phyloP scores from a whole-genome alignment of 64 coral and sea anemone species.

The Stichodactyla mertensii region DNA sequence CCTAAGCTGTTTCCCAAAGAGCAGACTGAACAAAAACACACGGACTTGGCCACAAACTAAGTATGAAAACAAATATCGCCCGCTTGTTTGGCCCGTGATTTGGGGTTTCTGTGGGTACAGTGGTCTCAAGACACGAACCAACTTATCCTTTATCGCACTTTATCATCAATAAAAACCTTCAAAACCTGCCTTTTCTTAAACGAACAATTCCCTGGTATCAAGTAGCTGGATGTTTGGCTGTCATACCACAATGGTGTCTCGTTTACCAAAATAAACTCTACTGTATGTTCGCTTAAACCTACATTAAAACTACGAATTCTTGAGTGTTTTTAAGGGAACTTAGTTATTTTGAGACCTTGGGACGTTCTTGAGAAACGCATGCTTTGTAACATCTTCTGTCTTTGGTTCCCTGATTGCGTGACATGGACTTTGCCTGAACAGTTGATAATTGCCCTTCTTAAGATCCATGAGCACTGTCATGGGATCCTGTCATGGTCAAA shows the following conservation, averaged over 20 bases:
- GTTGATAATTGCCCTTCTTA: constrained; percentile 7
- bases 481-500: background rate
- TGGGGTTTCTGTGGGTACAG: background rate
- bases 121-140: constrained; percentile 17
- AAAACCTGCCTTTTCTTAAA: constrained; percentile 8
- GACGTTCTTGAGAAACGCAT: background rate
- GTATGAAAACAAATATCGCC: background rate
- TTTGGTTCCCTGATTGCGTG: background rate
- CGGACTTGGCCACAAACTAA: background rate
- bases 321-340: background rate
- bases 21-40: constrained; percentile 3
- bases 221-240: background rate
- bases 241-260: constrained; percentile 2
- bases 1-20: constrained; percentile 9
- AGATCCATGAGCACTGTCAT: background rate
- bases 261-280: background rate
- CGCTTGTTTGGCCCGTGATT: background rate
- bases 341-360: background rate
- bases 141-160: constrained; percentile 14
- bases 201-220: constrained; percentile 7
- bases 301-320: background rate
- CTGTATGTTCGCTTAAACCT: background rate
- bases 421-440: background rate
- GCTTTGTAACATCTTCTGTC: background rate
- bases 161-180: constrained; percentile 14